Conservation (phyloP, 2,113 vertebrate species). For the Steatornis caripensis region DNA sequence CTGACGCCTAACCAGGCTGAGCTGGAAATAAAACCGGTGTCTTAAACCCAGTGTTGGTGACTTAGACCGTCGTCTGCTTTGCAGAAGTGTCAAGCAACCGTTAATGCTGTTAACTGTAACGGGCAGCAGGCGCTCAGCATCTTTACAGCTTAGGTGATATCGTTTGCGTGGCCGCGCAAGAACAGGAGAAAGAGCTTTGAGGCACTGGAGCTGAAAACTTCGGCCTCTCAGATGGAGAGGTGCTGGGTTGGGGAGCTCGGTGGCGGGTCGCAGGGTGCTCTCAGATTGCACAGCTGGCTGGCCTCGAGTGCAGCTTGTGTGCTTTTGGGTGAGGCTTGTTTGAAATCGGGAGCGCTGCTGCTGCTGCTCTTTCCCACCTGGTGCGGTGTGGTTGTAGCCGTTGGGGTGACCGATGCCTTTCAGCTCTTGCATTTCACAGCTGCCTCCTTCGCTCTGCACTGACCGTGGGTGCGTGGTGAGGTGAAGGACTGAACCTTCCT, state of each 20-base stretch:
- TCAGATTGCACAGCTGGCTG: background rate
- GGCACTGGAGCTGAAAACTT: background rate
- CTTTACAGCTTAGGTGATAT: background rate
- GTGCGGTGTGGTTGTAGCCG: background rate
- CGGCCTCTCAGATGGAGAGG: background rate
- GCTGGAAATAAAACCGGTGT: background rate
- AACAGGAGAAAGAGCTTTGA: background rate
- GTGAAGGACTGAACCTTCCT: background rate
- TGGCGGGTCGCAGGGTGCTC: background rate
- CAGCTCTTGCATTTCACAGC: background rate
- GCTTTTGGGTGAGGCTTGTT: background rate
- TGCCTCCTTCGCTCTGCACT: rapidly evolving
- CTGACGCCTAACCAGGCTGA: background rate
- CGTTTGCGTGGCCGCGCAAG: rapidly evolving
- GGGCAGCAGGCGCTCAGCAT: background rate
- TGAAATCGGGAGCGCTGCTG: background rate
- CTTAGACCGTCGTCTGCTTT: background rate
- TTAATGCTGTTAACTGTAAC: background rate
- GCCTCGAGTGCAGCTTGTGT: background rate
- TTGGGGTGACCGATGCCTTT: background rate
- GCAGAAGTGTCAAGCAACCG: background rate
- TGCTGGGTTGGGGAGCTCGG: rapidly evolving
- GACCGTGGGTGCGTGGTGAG: rapidly evolving
- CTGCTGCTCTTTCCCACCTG: background rate
- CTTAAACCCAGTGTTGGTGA: background rate